Base-by-base conservation (phyloP, 2,888 invertebrate species). In the Drosophila meridiana region DNA sequence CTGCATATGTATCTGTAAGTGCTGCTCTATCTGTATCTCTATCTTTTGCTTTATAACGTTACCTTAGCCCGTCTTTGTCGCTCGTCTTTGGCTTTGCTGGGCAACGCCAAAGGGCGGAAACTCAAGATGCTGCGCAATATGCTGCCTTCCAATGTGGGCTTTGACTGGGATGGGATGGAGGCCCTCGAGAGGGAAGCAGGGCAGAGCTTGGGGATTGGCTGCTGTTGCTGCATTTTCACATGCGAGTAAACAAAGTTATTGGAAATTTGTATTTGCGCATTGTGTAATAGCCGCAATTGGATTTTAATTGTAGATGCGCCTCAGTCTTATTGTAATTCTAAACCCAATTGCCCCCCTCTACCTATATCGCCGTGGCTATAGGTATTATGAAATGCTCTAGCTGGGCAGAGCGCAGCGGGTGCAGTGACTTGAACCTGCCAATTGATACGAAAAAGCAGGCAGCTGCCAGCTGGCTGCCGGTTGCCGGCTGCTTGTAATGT, bases 81-180 rank as follows among this genome's bases (percentile, higher is more conserved):
- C 70, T 38, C 20, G 56, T 68, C 60, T 67, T 77, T 77, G 47
- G 64, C 52, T 65, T 53, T 63, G 62, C 62, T 65, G 62, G 63
- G 71, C 71, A 63, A 69, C 62, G 69, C 55, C 59, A 73, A 81
- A 86, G 79, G 81, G 83, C 76, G 87, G 79, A 76, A 81, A 77
- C 56, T 85, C 72, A 83, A 85, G 89, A 88, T 85, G 85, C 89
- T 85, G 85, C 85, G 89, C 89, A 85, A 85, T 85, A 81, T 82
- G 66, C 55, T 45, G 58, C 34, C 45, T 45, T 34, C 58, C 45
- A 45, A 4, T 34, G 45, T 45, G 45, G 57, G 43, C 20, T 57
- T 43, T 68, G 62, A 42, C 58, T 57, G 1, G 36, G 65, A 28
- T 20, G 20, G 20, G 32, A 14, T 28, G 40, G 0, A 28, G 5